These are phyloP conservation scores for Tetragonisca angustula DNA, from an alignment of 2,888 invertebrate species.

Conservation along the genomic window DNA sequence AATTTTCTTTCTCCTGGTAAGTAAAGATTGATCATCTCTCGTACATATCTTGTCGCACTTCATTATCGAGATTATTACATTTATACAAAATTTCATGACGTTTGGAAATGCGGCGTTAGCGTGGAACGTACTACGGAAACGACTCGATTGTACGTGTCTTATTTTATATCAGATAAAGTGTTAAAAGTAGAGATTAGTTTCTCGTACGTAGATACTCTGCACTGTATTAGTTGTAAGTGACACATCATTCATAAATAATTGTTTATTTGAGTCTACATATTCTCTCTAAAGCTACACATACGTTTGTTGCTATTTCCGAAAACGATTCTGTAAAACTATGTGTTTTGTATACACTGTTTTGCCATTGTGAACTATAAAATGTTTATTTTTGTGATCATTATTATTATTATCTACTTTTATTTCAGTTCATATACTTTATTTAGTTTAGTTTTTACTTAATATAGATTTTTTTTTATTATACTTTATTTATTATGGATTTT, in stretches of 20 bases:
- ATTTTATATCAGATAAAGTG: constrained; percentile 62
- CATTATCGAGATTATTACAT: neutral
- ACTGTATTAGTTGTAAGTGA: constrained; percentile 72
- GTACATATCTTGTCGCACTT: neutral
- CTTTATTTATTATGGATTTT: neutral
- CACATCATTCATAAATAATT: constrained; percentile 46
- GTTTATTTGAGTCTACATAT: constrained; percentile 45
- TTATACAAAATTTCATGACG: constrained; percentile 79
- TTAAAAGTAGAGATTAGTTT: constrained; percentile 73
- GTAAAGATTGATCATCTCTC: constrained; percentile 35
- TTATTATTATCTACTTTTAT: neutral
- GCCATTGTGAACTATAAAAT: neutral
- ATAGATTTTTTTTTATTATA: neutral
- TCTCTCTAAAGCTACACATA: constrained; percentile 29
- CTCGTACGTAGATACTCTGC: constrained; percentile 70
- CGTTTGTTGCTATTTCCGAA: constrained; percentile 1
- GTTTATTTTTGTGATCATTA: neutral
- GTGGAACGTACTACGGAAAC: constrained; percentile 96
- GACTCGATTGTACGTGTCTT: constrained; percentile 93
- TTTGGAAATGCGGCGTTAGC: constrained; percentile 90
- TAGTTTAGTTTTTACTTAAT: neutral
- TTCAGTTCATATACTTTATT: neutral
- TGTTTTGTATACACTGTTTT: neutral
- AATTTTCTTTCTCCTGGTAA: constrained; percentile 88
- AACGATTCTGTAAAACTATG: neutral